These are phyloP conservation scores for Cosmia trapezina DNA, from an alignment of 2,888 invertebrate genomes.

Conservation along the genomic window DNA sequence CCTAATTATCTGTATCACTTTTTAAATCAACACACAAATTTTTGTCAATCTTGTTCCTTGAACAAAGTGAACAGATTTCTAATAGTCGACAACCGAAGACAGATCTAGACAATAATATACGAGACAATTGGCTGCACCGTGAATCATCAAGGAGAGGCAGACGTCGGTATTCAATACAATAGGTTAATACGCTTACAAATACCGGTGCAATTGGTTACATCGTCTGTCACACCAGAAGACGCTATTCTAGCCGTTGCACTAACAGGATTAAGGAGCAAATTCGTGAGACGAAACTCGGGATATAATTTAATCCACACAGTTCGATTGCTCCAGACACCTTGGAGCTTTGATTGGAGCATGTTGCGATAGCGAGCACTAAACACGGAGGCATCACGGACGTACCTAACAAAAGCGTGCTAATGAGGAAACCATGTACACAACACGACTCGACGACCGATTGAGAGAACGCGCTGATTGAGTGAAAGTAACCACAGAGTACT, in stretches of 20 bases:
- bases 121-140: slow-evolving; percentile 61
- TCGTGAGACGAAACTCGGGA: slow-evolving; percentile 36
- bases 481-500: slow-evolving; percentile 79
- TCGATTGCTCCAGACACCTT: slow-evolving; percentile 71
- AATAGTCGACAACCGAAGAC: slow-evolving; percentile 36
- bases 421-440: slow-evolving; percentile 86
- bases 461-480: slow-evolving; percentile 80
- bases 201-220: slow-evolving; percentile 64
- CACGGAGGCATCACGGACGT: slow-evolving; percentile 69
- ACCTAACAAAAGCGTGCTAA: slow-evolving; percentile 85
- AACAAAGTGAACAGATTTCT: slow-evolving; percentile 44
- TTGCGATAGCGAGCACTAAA: slow-evolving; percentile 68
- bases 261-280: slow-evolving; percentile 54
- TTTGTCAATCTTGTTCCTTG: slow-evolving; percentile 1
- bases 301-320: slow-evolving; percentile 61
- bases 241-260: slow-evolving; percentile 44
- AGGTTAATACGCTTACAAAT: slow-evolving; percentile 69
- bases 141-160: slow-evolving; percentile 64
- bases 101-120: slow-evolving; percentile 52
- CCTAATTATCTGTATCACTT: background rate
- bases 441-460: slow-evolving; percentile 68
- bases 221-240: slow-evolving; percentile 50
- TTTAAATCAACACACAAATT: slow-evolving; percentile 6
- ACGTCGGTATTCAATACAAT: slow-evolving; percentile 67
- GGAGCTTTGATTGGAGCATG: slow-evolving; percentile 81